These are phyloP conservation scores for Chunga burmeisteri DNA, from an alignment of 2,113 vertebrate genomes.

Conservation along the genomic window DNA sequence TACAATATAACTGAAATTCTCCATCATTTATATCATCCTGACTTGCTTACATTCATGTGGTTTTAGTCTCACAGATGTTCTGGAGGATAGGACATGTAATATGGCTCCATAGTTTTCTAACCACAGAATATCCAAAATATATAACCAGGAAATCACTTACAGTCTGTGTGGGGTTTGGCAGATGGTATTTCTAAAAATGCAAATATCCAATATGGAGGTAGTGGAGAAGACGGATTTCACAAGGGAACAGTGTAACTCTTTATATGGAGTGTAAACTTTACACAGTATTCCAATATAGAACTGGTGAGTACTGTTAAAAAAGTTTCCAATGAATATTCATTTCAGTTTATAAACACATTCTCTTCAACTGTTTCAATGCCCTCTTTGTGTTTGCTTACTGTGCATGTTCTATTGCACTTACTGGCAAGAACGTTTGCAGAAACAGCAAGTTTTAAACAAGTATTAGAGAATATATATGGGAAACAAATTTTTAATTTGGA, in stretches of 20 bases:
- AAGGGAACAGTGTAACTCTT: conserved; percentile 66
- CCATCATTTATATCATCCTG: conserved; percentile 18
- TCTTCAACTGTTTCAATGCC: conserved; percentile 66
- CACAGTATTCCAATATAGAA: conserved; percentile 68
- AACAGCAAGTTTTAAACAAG: conserved; percentile 52
- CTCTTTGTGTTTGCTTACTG: conserved; percentile 70
- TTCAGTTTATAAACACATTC: conserved; percentile 69
- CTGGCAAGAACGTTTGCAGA: conserved; percentile 21
- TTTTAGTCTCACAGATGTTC: conserved; percentile 63
- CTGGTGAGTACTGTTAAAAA: conserved; percentile 68
- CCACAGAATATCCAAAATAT: conserved; percentile 70
- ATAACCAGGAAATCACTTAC: conserved; percentile 70
- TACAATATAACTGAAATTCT: conserved; percentile 12
- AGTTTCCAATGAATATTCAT: conserved; percentile 69
- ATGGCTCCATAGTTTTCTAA: conserved; percentile 66
- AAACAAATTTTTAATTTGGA: conserved; percentile 33
- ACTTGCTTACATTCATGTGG: conserved; percentile 38
- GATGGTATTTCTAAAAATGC: conserved; percentile 71
- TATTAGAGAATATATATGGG: conserved; percentile 15
- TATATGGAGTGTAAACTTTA: conserved; percentile 70
- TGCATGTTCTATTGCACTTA: conserved; percentile 60
- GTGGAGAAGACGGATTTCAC: conserved; percentile 59
- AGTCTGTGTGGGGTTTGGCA: conserved; percentile 65
- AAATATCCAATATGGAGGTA: conserved; percentile 69
- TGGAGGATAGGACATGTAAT: conserved; percentile 65